phyloP scores from a whole-genome alignment of 2,113 vertebrate genomes.

The Chauna torquata region DNA sequence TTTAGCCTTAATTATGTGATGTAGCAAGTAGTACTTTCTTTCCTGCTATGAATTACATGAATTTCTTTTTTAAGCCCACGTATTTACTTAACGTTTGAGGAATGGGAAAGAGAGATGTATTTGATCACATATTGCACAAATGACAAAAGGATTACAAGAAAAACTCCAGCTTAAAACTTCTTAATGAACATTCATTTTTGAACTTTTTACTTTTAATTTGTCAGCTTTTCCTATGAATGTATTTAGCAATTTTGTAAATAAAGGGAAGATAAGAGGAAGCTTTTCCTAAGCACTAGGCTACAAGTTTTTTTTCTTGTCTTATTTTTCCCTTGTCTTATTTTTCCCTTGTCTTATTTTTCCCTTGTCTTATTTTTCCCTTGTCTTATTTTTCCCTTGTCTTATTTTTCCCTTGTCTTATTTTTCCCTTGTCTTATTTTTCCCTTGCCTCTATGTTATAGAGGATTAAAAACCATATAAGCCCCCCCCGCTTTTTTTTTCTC shows the following conservation, averaged over 20 bases:
- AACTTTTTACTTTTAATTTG: conserved; percentile 57
- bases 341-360: too few species aligned
- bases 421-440: background rate
- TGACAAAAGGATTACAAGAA: conserved; percentile 64
- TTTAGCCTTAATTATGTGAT: conserved; percentile 63
- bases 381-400: too few species aligned
- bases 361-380: too few species aligned
- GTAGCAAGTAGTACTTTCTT: conserved; percentile 53
- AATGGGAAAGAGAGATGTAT: conserved; percentile 34
- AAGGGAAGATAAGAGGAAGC: conserved; percentile 31
- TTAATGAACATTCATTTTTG: conserved; percentile 58
- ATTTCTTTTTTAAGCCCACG: conserved; percentile 30
- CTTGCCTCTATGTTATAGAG: background rate
- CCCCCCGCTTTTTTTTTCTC: background rate
- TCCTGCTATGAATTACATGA: conserved; percentile 53
- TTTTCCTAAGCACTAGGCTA: background rate
- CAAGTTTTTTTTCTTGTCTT: background rate
- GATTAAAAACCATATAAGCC: background rate
- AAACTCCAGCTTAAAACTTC: conserved; percentile 34
- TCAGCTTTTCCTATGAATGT: conserved; percentile 47
- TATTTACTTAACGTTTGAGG: conserved; percentile 46
- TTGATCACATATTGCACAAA: conserved; percentile 64
- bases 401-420: too few species aligned
- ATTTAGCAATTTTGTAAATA: conserved; percentile 62
- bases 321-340: background rate